Evolutionary conservation across 1,140 invertebrate genomes (phyloP).

Genomic region (Heliconius himera): DNA sequence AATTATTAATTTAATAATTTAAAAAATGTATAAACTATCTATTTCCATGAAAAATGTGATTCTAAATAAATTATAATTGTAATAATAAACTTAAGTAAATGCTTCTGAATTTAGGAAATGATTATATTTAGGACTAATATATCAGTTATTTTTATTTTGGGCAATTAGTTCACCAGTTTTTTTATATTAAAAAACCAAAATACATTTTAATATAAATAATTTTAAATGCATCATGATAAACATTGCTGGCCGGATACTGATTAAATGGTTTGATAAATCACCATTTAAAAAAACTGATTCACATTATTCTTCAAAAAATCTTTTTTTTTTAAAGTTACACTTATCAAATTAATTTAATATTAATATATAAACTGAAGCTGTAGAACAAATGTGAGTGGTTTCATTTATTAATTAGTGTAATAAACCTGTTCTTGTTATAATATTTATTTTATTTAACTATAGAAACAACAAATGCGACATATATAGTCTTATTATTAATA

Average conservation of each 20-base stretch:
- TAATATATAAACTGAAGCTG: not conserved
- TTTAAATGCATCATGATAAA: constrained; percentile 4
- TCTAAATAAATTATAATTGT: not conserved
- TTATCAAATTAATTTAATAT: not conserved
- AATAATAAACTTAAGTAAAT: not conserved
- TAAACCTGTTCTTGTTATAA: not conserved
- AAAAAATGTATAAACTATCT: not conserved
- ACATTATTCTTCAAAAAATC: not conserved
- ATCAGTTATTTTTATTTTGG: not conserved
- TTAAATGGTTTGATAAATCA: not conserved
- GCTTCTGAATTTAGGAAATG: not conserved
- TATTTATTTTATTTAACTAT: not conserved
- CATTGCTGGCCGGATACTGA: not conserved
- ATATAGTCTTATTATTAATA: not conserved
- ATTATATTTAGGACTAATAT: not conserved
- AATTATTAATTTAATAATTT: not conserved
- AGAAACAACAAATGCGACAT: not conserved
- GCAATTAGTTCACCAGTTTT: not conserved
- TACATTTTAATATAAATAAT: not conserved
- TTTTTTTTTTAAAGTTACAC: not conserved
- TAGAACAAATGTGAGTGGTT: not conserved
- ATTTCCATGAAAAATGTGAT: constrained; percentile 5
- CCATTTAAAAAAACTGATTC: not conserved
- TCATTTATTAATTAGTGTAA: not conserved
- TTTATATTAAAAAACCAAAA: not conserved